Evolutionary conservation across 2,888 invertebrate genomes (phyloP), one percentile per base, ranked within the genome.

Genomic region (Amitus sp.): DNA sequence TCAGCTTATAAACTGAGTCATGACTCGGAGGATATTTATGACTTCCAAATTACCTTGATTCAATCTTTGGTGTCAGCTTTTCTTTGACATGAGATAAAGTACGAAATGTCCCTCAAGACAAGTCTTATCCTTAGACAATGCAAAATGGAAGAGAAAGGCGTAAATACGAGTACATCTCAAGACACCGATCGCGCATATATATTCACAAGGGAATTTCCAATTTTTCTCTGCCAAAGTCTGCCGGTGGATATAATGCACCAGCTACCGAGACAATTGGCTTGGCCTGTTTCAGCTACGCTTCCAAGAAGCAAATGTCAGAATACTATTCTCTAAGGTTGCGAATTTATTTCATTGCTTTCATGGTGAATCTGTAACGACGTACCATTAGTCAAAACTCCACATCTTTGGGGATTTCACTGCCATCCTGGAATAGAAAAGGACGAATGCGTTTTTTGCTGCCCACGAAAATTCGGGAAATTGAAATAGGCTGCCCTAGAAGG

Each of bases 311-410:
- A 51, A 45, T 28, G 37, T 15, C 58, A 23, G 57, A 43, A 47
- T 50, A 37, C 47, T 55, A 62, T 39, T 53, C 40, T 51, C 55
- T 30, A 47, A 43, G 39, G 45, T 53, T 33, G 42, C 12, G 48
- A 55, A 59, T 63, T 45, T 52, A 55, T 48, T 55, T 55, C 59
- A 63, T 63, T 63, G 63, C 55, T 59, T 59, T 54, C 49, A 39
- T 45, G 12, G 42, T 48, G 59, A 59, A 63, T 63, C 55, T 37
- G 55, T 59, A 63, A 63, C 55, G 59, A 59, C 55, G 33, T 20
- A 17, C 55, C 59, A 59, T 59, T 63, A 63, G 59, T 63, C 54
- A 59, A 49, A 55, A 59, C 50, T 42, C 47, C 46, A 34, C 39
- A 48, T 63, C 52, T 49, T 46, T 45, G 48, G 46, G 59, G 59